Percentiles rank a stretch among this genome's conserved stretches.
Conservation (phyloP, 2,888 invertebrate species). For the Xanthia icteritia region DNA sequence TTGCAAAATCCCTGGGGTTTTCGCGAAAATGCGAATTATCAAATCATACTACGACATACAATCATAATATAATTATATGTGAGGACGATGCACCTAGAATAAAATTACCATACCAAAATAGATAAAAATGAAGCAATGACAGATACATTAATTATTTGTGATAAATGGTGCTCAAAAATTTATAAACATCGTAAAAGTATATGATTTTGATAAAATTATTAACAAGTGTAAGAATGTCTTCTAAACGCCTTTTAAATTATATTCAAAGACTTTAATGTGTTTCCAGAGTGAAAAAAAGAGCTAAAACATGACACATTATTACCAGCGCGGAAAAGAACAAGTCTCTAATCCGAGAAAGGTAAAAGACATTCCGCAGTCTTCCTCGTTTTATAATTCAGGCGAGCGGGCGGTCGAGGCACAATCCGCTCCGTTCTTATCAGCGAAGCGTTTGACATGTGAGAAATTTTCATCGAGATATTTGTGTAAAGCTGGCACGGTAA, state of each 20-base stretch:
- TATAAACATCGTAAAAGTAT: too few relatives aligned
- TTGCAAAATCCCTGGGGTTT: too few relatives aligned
- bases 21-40: too few relatives aligned
- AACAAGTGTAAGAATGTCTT: too few relatives aligned
- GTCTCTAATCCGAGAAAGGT: slow-evolving; percentile 29
- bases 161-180: too few relatives aligned
- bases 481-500: slow-evolving; percentile 74
- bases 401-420: slow-evolving; percentile 47
- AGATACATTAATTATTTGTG: too few relatives aligned
- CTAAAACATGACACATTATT: neutral
- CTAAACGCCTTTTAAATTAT: neutral
- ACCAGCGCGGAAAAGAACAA: slow-evolving; percentile 18
- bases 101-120: too few relatives aligned
- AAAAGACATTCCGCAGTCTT: slow-evolving; percentile 34
- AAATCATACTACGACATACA: too few relatives aligned
- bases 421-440: slow-evolving; percentile 61
- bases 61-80: too few relatives aligned
- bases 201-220: too few relatives aligned
- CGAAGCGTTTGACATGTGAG: slow-evolving; percentile 65
- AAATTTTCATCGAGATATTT: slow-evolving; percentile 68
- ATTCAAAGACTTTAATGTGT: neutral
- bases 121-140: too few relatives aligned
- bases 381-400: slow-evolving; percentile 50
- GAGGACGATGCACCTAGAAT: too few relatives aligned
- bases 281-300: neutral